These are phyloP conservation scores for Drosophila parvula DNA, from an alignment of 1,140 invertebrate genomes.

Conservation along the genomic window DNA sequence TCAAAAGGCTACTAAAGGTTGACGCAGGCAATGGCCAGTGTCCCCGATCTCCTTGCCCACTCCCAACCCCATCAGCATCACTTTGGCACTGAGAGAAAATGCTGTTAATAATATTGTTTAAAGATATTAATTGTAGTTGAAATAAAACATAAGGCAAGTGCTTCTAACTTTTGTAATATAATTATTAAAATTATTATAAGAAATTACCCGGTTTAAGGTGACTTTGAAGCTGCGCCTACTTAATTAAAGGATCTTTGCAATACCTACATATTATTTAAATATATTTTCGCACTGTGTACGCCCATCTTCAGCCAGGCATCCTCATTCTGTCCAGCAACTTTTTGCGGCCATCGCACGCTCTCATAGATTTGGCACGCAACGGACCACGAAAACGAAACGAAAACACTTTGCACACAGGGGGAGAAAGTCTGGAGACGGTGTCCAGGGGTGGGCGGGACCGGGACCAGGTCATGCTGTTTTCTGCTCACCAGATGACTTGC, in stretches of 20 bases:
- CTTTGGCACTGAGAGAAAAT: conserved; percentile 10
- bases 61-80: conserved; percentile 11
- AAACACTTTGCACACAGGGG: conserved; percentile 63
- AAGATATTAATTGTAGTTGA: no score
- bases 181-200: no score
- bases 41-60: conserved; percentile 18
- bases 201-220: no score
- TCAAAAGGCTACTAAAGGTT: conserved; percentile 82
- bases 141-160: no score
- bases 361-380: conserved; percentile 80
- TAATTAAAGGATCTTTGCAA: not conserved
- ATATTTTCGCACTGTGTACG: conserved; percentile 6
- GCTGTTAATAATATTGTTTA: no score
- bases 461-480: conserved; percentile 19
- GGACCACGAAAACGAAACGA: conserved; percentile 79
- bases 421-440: conserved; percentile 15
- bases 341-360: conserved; percentile 76
- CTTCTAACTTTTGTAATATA: no score
- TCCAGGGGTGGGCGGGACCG: not conserved
- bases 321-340: conserved; percentile 65
- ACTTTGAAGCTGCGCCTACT: not conserved
- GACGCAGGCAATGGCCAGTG: conserved; percentile 71
- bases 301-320: conserved; percentile 40
- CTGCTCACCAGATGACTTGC: conserved; percentile 24
- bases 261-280: not conserved